These are phyloP conservation scores for Antheraea pernyi DNA, from an alignment of 1,140 invertebrate genomes.

Conservation along the genomic window DNA sequence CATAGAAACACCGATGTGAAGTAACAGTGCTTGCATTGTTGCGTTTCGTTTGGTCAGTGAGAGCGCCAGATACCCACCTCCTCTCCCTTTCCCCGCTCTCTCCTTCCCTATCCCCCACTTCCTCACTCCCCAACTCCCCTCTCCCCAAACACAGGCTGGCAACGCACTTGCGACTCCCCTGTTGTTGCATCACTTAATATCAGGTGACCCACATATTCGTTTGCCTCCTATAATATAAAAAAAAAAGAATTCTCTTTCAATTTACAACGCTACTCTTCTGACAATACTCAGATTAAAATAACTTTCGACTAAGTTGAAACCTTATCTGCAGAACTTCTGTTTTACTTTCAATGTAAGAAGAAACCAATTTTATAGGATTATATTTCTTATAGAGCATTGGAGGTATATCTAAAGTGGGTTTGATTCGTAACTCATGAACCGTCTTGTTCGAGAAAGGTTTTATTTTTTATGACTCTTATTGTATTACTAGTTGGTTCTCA, in stretches of 20 bases:
- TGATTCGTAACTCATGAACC: neutral
- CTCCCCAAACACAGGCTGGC: too few relatives aligned
- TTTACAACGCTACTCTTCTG: constrained; percentile 5
- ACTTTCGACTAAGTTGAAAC: constrained; percentile 13
- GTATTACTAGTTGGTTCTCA: neutral
- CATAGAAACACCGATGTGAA: too few relatives aligned
- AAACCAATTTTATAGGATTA: neutral
- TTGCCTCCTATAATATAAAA: too few relatives aligned
- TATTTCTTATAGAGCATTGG: neutral
- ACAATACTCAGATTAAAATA: constrained; percentile 12
- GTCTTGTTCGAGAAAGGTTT: neutral
- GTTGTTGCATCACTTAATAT: too few relatives aligned
- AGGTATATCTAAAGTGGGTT: neutral
- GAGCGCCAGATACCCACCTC: too few relatives aligned
- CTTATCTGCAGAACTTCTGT: constrained; percentile 6
- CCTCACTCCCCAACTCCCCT: too few relatives aligned
- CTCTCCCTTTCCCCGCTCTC: too few relatives aligned
- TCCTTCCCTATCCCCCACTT: too few relatives aligned
- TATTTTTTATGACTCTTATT: neutral
- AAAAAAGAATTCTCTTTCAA: constrained; percentile 16
- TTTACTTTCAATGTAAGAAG: constrained; percentile 2
- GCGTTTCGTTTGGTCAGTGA: too few relatives aligned
- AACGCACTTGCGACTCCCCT: too few relatives aligned
- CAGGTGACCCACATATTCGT: too few relatives aligned
- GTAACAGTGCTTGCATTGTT: too few relatives aligned